Conservation (phyloP, 2,888 invertebrate species). For the Allophyes oxyacanthae region DNA sequence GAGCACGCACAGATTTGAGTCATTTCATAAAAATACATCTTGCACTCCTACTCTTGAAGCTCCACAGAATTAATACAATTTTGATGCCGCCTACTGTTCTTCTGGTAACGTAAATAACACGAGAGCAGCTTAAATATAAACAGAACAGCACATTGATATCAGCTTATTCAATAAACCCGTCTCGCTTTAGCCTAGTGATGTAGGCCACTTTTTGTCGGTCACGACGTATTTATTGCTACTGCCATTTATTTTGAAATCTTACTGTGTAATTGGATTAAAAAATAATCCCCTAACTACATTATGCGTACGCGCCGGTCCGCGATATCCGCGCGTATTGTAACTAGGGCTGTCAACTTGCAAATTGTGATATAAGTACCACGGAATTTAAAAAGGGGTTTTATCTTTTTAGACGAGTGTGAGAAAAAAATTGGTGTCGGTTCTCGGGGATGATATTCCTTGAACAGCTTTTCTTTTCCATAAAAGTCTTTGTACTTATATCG, state of each 20-base stretch:
- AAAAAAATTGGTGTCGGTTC: no score
- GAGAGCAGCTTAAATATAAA: slow-evolving; percentile 13
- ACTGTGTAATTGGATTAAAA: slow-evolving; percentile 61
- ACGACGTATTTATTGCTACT: slow-evolving; percentile 63
- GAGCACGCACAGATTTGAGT: no score
- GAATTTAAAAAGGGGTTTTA: no score
- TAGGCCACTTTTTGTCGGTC: slow-evolving; percentile 57
- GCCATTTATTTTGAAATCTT: slow-evolving; percentile 64
- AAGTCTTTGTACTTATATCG: no score
- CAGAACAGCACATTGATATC: slow-evolving; percentile 23
- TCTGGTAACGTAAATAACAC: slow-evolving; percentile 6
- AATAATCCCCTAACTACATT: slow-evolving; percentile 46
- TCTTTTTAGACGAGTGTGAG: no score
- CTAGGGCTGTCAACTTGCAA: slow-evolving; percentile 22
- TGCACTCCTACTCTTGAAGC: no score
- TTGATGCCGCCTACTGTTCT: not conserved
- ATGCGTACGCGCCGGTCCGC: slow-evolving; percentile 29
- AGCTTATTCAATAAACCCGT: slow-evolving; percentile 56
- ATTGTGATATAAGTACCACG: not conserved
- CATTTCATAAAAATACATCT: no score
- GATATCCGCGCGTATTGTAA: slow-evolving; percentile 13
- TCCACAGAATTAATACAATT: not conserved
- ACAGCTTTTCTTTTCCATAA: no score
- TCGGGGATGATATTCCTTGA: no score
- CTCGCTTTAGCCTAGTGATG: slow-evolving; percentile 56